Base-by-base conservation (phyloP, 2,113 vertebrate species). In the Pionites leucogaster region DNA sequence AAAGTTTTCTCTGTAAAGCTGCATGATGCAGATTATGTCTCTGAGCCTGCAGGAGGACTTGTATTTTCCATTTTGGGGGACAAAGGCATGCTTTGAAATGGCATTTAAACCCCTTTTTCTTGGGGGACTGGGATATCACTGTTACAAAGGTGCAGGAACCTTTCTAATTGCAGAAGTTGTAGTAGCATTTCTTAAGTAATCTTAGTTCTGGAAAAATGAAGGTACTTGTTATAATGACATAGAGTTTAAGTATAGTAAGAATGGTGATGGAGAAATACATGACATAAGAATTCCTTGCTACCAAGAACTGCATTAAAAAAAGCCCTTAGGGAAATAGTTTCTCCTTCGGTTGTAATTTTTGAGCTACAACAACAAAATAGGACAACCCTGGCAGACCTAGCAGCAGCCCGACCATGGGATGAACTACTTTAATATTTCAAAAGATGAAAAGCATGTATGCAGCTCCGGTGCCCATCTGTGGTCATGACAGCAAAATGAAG, bases 361-460 rank as follows among this genome's bases (percentile, higher is more conserved):
- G 74, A 95, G 80, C 87, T 90, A 31, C 62, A 91, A 71, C 57
- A 90, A 86, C 35, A 90, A 81, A 63, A 83, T 82, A 79, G 41
- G 70, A 87, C 57, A 82, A 79, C 37, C 69, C 46, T 0, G 2
- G 86, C 72, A 93, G 72, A 75, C 42, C 57, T n/a, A 53, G 77
- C 80, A 93, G 88, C 52, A 84, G 60, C 81, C 83, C 92, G 77
- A 88, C 92, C 91, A 89, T 1, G 59, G 86, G 67, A 89, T 94
- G 84, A 96, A 92, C 88, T 89, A 82, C 83, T 94, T 94, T 62
- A 94, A 82, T 87, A 93, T 94, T 96, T 95, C 64, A 96, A 23
- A 49, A 82, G 91, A 88, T 49, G 77, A 88, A 76, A 86, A 96
- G 91, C 13, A 2, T 33, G 69, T 31, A 35, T 1, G 60, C 77